Conservation (phyloP, 23 tunicate species). For the Ascidia mentula region DNA sequence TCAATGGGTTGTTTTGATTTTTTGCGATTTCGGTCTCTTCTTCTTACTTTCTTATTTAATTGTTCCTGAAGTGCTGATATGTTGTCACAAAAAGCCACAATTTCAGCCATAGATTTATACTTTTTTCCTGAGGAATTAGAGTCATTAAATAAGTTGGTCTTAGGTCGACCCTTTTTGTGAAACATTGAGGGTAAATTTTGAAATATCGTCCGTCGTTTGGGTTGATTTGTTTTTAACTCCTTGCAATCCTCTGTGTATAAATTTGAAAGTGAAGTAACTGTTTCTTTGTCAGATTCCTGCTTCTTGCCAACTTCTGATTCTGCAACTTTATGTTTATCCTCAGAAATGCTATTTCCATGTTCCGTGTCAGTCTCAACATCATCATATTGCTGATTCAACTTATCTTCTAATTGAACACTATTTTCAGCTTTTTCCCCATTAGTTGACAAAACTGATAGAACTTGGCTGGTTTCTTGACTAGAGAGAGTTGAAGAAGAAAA, state of each 20-base stretch:
- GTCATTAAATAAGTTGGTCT: background rate
- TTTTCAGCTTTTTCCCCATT: too few relatives aligned
- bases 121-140: background rate
- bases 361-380: too few relatives aligned
- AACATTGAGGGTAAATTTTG: background rate
- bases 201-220: background rate
- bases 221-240: background rate
- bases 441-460: too few relatives aligned
- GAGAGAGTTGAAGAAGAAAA: too few relatives aligned
- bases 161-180: background rate
- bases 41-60: background rate
- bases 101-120: background rate
- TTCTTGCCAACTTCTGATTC: too few relatives aligned
- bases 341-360: too few relatives aligned
- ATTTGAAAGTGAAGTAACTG: background rate
- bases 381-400: too few relatives aligned
- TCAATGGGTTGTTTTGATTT: too few relatives aligned
- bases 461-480: too few relatives aligned
- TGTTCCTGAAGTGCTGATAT: background rate
- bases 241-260: background rate
- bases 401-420: too few relatives aligned
- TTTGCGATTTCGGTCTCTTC: background rate
- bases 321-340: too few relatives aligned
- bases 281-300: background rate
- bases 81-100: slow-evolving; percentile 28